Conservation (phyloP, 2,888 invertebrate genomes). For the Stenodera caucasica region DNA sequence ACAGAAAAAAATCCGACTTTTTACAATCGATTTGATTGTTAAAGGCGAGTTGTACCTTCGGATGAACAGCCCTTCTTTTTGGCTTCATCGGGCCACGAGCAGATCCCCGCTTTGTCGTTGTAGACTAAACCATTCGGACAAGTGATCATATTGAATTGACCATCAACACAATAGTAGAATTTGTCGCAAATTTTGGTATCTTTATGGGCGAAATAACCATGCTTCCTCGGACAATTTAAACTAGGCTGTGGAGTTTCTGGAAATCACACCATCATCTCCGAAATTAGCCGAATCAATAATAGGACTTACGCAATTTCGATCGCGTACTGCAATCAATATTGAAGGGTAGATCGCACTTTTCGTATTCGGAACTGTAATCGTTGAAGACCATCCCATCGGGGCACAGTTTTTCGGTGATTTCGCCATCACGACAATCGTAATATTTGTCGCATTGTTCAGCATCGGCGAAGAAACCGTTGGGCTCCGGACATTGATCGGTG, state of each 20-base stretch:
- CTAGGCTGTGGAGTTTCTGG: slow-evolving; percentile 73
- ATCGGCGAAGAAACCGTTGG: slow-evolving; percentile 82
- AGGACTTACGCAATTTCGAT: slow-evolving; percentile 75
- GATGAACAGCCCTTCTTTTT: slow-evolving; percentile 85
- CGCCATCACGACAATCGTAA: slow-evolving; percentile 77
- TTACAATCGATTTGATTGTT: slow-evolving; percentile 1
- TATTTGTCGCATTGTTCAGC: slow-evolving; percentile 88
- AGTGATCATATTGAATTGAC: slow-evolving; percentile 85
- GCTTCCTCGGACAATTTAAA: slow-evolving; percentile 75
- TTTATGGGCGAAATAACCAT: slow-evolving; percentile 87
- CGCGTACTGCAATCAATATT: slow-evolving; percentile 82
- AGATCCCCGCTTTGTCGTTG: slow-evolving; percentile 85
- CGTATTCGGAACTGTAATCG: slow-evolving; percentile 77
- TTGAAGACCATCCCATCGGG: slow-evolving; percentile 91
- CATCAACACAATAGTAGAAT: slow-evolving; percentile 88
- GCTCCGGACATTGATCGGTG: slow-evolving; percentile 75
- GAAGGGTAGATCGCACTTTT: slow-evolving; percentile 85
- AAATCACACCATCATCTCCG: slow-evolving; percentile 23
- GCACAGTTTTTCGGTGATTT: slow-evolving; percentile 76
- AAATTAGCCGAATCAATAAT: background rate
- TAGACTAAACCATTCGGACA: slow-evolving; percentile 87
- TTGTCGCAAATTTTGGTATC: slow-evolving; percentile 77
- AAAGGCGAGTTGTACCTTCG: too few relatives aligned
- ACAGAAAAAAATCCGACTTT: slow-evolving; percentile 35
- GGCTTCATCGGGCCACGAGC: slow-evolving; percentile 91